phyloP scores from a whole-genome alignment of 1,140 invertebrate genomes.

The Bursaphelenchus mucronatus region DNA sequence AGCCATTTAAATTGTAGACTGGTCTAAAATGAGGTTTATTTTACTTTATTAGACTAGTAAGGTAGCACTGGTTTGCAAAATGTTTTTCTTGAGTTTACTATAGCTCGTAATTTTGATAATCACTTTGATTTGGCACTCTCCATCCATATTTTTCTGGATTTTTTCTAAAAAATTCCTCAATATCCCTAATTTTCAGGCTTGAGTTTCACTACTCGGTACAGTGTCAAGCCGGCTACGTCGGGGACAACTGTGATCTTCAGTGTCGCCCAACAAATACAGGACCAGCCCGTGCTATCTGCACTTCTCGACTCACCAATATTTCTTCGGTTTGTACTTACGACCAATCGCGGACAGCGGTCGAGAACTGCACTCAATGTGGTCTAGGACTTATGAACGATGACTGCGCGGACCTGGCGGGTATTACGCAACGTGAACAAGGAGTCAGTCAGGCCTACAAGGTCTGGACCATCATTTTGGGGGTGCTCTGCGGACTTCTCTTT shows the following conservation, averaged over 20 bases:
- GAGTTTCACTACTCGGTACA: constrained; percentile 29
- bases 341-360: constrained; percentile 17
- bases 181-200: constrained; percentile 11
- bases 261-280: constrained; percentile 14
- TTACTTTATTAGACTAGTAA: no score
- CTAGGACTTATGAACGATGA: constrained; percentile 30
- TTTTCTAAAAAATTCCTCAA: no score
- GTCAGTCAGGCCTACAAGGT: constrained; percentile 15
- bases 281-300: constrained; percentile 11
- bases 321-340: constrained; percentile 23
- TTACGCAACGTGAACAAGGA: constrained; percentile 16
- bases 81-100: no score
- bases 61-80: no score
- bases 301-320: constrained; percentile 9
- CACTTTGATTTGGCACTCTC: no score
- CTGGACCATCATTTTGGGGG: constrained; percentile 27
- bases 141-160: no score
- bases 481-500: constrained; percentile 20
- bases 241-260: constrained; percentile 22
- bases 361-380: constrained; percentile 24
- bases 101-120: no score
- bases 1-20: no score
- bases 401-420: constrained; percentile 16
- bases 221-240: constrained; percentile 24
- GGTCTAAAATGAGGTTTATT: no score